phyloP scores from a whole-genome alignment of 2,113 vertebrate genomes.

The Lepus europaeus region DNA sequence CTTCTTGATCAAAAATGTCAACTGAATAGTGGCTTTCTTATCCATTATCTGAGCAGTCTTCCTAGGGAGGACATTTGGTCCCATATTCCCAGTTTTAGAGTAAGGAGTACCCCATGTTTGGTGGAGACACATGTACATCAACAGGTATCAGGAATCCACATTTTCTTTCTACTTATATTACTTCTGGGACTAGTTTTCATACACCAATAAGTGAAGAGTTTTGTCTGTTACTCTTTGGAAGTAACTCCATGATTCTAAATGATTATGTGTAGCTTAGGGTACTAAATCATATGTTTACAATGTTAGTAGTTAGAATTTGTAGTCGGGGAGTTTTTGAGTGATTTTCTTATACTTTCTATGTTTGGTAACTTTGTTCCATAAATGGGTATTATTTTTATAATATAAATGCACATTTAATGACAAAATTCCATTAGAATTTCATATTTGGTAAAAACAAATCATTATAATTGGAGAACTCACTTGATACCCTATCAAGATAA shows the following conservation, averaged over 20 bases:
- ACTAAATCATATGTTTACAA: neutral
- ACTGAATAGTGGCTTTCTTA: neutral
- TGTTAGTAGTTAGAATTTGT: neutral
- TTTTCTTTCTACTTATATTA: neutral
- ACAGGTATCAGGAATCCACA: neutral
- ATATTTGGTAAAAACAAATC: neutral
- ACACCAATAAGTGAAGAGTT: neutral
- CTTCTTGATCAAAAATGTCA: neutral
- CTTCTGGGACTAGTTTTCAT: neutral
- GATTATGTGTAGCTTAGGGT: neutral
- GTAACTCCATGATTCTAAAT: neutral
- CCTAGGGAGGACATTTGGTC: neutral
- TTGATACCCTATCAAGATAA: neutral
- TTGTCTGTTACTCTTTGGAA: neutral
- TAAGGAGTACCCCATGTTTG: neutral
- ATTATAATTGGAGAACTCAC: neutral
- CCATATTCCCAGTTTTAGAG: neutral
- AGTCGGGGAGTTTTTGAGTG: neutral
- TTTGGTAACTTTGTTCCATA: neutral
- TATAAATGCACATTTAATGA: neutral
- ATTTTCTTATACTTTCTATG: neutral
- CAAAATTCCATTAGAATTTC: neutral
- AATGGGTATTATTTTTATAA: slow-evolving; percentile 1
- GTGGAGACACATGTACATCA: neutral
- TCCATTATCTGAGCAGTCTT: neutral